Conservation (phyloP, 2,797 vertebrate genomes). For the Gobionotothen gibberifrons region DNA sequence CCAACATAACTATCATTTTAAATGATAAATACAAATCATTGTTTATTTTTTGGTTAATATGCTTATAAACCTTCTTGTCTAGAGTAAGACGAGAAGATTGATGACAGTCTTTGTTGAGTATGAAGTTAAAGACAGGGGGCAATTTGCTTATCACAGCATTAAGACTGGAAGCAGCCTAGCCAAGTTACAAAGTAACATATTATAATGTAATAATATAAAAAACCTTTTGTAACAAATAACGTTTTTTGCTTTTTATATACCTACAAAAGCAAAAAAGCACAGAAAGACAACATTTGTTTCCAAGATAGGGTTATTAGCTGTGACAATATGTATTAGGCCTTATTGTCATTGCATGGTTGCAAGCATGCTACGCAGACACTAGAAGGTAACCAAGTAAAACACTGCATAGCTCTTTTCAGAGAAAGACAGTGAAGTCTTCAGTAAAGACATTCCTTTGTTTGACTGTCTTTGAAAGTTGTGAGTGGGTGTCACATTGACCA, state of each 20-base stretch:
- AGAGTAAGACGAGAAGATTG: background rate
- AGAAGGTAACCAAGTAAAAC: no score
- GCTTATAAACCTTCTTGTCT: background rate
- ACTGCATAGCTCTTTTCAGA: no score
- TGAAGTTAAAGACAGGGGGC: background rate
- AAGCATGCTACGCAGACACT: no score
- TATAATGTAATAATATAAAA: background rate
- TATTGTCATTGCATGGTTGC: no score
- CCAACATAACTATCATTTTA: background rate
- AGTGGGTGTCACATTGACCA: no score
- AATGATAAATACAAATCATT: background rate
- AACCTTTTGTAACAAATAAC: background rate
- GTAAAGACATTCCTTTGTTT: no score
- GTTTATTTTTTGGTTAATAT: background rate
- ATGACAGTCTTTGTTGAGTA: background rate
- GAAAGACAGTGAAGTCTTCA: no score
- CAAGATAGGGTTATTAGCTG: no score
- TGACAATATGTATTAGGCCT: no score
- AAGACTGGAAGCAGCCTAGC: background rate
- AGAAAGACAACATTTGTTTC: no score
- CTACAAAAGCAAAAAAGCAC: background rate
- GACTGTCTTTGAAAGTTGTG: no score
- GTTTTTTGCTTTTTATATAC: background rate
- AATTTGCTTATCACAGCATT: background rate
- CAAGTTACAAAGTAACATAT: background rate